Evolutionary conservation across 2,888 invertebrate genomes (phyloP).

Genomic region (Drosophila neotestacea): DNA sequence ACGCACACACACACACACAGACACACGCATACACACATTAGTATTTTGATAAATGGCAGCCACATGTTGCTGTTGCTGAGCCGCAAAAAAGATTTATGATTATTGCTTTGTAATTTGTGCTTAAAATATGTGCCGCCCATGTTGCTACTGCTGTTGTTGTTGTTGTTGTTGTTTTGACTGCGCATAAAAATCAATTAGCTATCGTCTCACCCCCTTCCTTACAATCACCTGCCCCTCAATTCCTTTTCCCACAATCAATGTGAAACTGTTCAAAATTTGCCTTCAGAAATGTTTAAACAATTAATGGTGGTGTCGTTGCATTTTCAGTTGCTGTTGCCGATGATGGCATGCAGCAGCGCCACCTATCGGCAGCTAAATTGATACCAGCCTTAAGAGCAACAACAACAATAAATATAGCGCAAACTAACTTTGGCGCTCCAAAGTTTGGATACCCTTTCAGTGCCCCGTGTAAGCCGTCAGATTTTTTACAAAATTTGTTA

Average conservation of each 20-base stretch:
- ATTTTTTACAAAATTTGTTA: no score
- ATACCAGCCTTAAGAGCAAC: slow-evolving; percentile 41
- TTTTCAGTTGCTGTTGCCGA: slow-evolving; percentile 43
- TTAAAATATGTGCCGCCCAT: slow-evolving; percentile 78
- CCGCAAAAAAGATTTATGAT: slow-evolving; percentile 80
- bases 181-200: slow-evolving; percentile 75
- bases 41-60: slow-evolving; percentile 75
- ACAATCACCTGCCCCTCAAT: not conserved
- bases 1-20: slow-evolving; percentile 24
- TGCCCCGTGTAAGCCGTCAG: no score
- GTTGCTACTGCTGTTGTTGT: slow-evolving; percentile 41
- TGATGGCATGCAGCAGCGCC: slow-evolving; percentile 77
- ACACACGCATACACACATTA: slow-evolving; percentile 34
- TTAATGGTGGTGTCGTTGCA: slow-evolving; percentile 58
- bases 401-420: slow-evolving; percentile 17
- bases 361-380: slow-evolving; percentile 79
- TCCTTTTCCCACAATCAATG: not conserved
- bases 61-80: slow-evolving; percentile 70
- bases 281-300: slow-evolving; percentile 58
- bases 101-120: slow-evolving; percentile 80
- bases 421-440: no score
- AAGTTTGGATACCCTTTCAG: no score
- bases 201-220: slow-evolving; percentile 5
- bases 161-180: slow-evolving; percentile 43
- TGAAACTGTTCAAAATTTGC: slow-evolving; percentile 37